Evolutionary conservation across 2,888 invertebrate genomes (phyloP).

Genomic region (Elysia crispata): DNA sequence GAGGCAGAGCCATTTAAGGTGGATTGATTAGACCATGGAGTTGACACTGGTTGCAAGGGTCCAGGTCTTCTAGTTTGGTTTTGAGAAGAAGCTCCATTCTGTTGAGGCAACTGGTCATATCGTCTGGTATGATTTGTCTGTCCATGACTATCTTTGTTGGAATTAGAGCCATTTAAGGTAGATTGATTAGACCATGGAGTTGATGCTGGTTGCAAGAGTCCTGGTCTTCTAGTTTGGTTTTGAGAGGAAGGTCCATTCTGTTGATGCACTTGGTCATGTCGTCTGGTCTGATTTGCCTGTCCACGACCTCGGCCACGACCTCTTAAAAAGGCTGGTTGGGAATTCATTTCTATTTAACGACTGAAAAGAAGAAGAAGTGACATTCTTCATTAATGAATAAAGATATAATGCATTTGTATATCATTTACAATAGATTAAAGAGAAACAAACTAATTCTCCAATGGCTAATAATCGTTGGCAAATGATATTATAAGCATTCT

Average conservation of each 20-base stretch:
- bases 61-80: too few relatives aligned
- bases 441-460: too few relatives aligned
- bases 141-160: neutral
- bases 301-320: slow-evolving; percentile 67
- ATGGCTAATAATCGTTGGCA: too few relatives aligned
- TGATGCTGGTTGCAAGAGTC: too few relatives aligned
- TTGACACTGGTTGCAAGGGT: too few relatives aligned
- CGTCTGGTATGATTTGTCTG: neutral
- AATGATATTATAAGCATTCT: too few relatives aligned
- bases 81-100: neutral
- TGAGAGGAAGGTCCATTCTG: neutral
- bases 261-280: neutral
- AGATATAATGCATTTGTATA: too few relatives aligned
- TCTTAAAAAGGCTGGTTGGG: slow-evolving; percentile 64
- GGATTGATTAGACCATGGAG: neutral
- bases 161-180: neutral
- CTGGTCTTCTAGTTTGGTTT: too few relatives aligned
- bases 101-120: neutral
- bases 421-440: too few relatives aligned
- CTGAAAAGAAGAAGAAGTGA: neutral
- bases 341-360: slow-evolving; percentile 52
- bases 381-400: too few relatives aligned
- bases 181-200: neutral
- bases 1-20: neutral
- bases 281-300: slow-evolving; percentile 3